Conservation (phyloP, 2,113 vertebrate genomes). For the Saimiri boliviensis region DNA sequence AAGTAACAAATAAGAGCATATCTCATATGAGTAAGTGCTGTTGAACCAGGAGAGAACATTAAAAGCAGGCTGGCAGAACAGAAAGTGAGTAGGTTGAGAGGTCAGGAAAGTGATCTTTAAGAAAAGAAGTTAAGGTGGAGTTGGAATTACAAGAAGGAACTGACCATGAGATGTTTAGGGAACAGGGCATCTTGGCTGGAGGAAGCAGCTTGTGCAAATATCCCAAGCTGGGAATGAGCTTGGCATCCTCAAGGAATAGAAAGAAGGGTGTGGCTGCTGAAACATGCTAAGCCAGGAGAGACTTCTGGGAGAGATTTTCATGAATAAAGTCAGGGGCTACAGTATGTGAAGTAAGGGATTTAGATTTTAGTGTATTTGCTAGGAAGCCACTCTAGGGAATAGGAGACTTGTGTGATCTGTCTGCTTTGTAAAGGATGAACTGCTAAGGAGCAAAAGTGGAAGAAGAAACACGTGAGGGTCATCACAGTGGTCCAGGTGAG, state of each 20-base stretch:
- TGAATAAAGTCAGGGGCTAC: fast-evolving
- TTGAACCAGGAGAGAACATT: not conserved
- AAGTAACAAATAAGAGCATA: not conserved
- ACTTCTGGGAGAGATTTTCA: no score
- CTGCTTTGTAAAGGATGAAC: not conserved
- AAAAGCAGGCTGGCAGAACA: not conserved
- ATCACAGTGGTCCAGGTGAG: not conserved
- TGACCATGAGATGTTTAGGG: not conserved
- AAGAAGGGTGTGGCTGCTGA: not conserved
- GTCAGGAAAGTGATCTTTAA: not conserved
- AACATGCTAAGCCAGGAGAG: not conserved
- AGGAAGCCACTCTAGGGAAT: not conserved
- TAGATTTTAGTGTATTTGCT: not conserved
- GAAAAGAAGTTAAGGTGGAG: not conserved
- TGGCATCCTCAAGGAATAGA: not conserved
- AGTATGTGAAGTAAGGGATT: not conserved
- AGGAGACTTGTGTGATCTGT: not conserved
- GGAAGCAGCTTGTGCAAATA: not conserved
- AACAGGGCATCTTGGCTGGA: not conserved
- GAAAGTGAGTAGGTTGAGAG: not conserved
- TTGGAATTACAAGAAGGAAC: not conserved
- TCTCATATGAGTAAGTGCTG: not conserved
- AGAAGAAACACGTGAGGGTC: not conserved
- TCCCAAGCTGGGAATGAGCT: not conserved
- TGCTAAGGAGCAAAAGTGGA: not conserved